Evolutionary conservation across 2,888 invertebrate genomes (phyloP), one percentile per base, ranked within the genome.

Genomic region (Tetropium fuscum): DNA sequence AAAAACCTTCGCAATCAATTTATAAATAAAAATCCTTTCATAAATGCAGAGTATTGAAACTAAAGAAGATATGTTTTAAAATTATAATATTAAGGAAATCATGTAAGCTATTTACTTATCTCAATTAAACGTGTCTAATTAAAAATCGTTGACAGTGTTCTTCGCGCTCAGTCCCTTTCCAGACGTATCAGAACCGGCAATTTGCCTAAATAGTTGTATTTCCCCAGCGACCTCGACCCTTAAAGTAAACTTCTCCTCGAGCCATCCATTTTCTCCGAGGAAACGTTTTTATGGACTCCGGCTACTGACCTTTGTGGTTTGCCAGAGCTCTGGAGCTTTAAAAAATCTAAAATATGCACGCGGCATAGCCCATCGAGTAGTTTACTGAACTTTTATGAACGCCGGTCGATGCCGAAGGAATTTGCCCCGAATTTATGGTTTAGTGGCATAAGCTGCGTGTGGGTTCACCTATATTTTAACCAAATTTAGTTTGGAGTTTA

Each of bases 301-400:
- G 53, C 57, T 60, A 64, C 63, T 66, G 69, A 63, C 66, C 64
- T 63, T 58, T 43, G 62, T 54, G 65, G 58, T 64, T 68, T 62
- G 44, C 54, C 49, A 53, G 53, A 59, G 53, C 65, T 60, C 38
- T 40, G 38, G 53, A 61, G 51, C 61, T 65, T 66, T 66, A 68
- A 67, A 67, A 68, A 68, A 68, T 64, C 67, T 69, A 70, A 70
- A 70, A 70, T 72, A 72, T 72, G 69, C 70, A 69, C 64, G 53
- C 58, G 49, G 53, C 53, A 63, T 58, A 68, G 59, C 48, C 53
- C 54, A 56, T 43, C 58, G 58, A 63, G 67, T 60, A 66, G 64
- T 67, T 70, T 64, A 60, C 53, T 64, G 60, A 70, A 70, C 65
- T 68, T 71, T 71, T 70, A 71, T 70, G 66, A 65, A 63, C 64